Evolutionary conservation across 1,140 invertebrate species (phyloP), one percentile per base, ranked within the genome.

Genomic region (Zaprionus ornatus): DNA sequence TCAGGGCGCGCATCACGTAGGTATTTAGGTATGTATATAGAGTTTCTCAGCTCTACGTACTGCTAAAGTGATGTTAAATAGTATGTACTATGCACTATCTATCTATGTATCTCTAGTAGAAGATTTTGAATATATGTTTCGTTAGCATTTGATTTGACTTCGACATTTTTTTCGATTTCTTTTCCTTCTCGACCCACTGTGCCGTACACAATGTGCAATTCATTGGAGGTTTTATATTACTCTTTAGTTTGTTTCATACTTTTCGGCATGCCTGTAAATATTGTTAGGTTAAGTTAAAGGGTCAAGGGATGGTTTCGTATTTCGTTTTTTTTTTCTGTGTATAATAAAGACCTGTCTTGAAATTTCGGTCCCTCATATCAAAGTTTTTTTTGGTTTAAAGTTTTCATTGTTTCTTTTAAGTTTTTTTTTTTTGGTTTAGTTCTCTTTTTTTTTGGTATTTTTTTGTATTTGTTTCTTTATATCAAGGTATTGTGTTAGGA

Each of bases 291-390:
- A 15, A 35, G 32, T 52, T 50, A 23, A 65, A 17, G 4, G 29
- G 29, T 45, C 9, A 45, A 21, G 45, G 37, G 17, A 60, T 17
- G 32, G 52, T 75, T 60, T 67, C 59, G n/a, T n/a, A 27, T 67
- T 50, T 48, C 29, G 25, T 60, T 25, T 45, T 68, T 56, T 57
- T 13, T 66, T 68, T 65, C 25, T 56, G 75, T 88, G 80, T 87
- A 87, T 87, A 87, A 88, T 87, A 83, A 90, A 90, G 84, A 88
- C 85, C 85, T 90, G 78, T 80, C 84, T 64, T 79, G 68, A 79
- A 88, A 73, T 88, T 79, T 90, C 74, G 84, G 84, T 88, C 84
- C 84, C 84, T 81, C 78, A 88, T 88, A 88, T 90, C 84, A 85
- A 88, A 88, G 85, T 79, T 90, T 75, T 45, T 45, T 62, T 77